Evolutionary conservation across 37 sponge, comb jelly and placozoan species (phyloP).

Genomic region (Halisarca cf. caerulea): DNA sequence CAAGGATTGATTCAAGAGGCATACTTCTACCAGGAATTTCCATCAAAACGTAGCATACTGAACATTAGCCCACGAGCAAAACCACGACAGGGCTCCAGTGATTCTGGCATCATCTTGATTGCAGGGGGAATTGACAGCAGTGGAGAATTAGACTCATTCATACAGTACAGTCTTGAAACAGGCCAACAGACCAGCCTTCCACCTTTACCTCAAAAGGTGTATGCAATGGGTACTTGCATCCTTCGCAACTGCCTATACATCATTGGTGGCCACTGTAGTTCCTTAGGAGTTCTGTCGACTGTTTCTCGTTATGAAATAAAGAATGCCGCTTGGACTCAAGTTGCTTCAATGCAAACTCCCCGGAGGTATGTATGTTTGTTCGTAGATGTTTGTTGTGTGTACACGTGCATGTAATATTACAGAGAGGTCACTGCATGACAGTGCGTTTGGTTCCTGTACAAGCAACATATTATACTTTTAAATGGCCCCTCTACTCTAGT

Average conservation of each 20-base stretch:
- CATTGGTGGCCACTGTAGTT: conserved; percentile 42
- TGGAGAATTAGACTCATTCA: conserved; percentile 13
- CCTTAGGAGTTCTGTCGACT: neutral
- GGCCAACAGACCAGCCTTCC: conserved; percentile 33
- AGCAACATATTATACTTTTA: too few species aligned
- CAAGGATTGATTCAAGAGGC: conserved; percentile 58
- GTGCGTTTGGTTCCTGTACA: too few species aligned
- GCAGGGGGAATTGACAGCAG: conserved; percentile 47
- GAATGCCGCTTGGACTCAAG: conserved; percentile 30
- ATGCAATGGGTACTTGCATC: conserved; percentile 44
- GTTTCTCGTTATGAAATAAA: conserved; percentile 42
- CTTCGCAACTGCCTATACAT: conserved; percentile 33
- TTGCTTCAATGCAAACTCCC: conserved; percentile 37
- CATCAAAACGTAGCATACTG: conserved; percentile 43
- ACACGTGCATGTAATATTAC: too few species aligned
- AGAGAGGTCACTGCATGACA: too few species aligned
- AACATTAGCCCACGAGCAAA: conserved; percentile 44
- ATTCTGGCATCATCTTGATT: conserved; percentile 41
- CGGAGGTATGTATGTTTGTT: conserved; percentile 66
- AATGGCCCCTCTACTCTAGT: too few species aligned
- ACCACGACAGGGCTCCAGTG: conserved; percentile 38
- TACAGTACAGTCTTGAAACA: conserved; percentile 33
- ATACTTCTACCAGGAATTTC: conserved; percentile 43
- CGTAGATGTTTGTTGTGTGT: too few species aligned
- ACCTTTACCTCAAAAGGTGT: conserved; percentile 16